phyloP scores from a whole-genome alignment of 2,888 invertebrate species.

The Chymomyza amoena region DNA sequence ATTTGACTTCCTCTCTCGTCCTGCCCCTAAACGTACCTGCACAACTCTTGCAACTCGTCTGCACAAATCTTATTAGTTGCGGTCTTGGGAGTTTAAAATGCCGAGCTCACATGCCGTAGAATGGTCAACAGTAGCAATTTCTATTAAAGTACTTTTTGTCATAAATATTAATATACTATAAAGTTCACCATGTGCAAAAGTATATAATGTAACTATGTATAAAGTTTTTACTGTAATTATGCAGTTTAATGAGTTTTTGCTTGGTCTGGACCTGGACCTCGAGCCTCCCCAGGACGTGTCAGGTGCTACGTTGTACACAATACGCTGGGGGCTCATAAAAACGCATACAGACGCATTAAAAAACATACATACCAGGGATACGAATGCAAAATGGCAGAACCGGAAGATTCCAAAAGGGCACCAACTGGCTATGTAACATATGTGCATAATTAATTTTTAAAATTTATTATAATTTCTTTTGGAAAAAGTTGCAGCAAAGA shows the following conservation, averaged over 20 bases:
- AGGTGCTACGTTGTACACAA: constrained; percentile 32
- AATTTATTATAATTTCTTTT: constrained; percentile 48
- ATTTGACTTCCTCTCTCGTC: background rate
- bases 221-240: constrained; percentile 52
- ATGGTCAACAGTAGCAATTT: background rate
- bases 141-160: constrained; percentile 55
- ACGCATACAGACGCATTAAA: background rate
- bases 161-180: constrained; percentile 71
- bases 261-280: constrained; percentile 31
- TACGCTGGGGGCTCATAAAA: constrained; percentile 33
- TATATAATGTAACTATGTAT: constrained; percentile 27
- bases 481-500: background rate
- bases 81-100: constrained; percentile 43
- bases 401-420: background rate
- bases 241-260: constrained; percentile 71
- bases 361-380: constrained; percentile 23
- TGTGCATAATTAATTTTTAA: constrained; percentile 69
- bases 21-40: constrained; percentile 33
- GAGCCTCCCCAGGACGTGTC: constrained; percentile 42
- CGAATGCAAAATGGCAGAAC: background rate
- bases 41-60: too few species aligned
- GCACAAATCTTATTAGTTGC: constrained; percentile 62
- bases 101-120: background rate
- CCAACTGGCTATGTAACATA: constrained; percentile 14
- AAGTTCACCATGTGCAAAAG: constrained; percentile 20